These are phyloP conservation scores for Ooceraea biroi DNA, from an alignment of 1,140 invertebrate species.

Conservation along the genomic window DNA sequence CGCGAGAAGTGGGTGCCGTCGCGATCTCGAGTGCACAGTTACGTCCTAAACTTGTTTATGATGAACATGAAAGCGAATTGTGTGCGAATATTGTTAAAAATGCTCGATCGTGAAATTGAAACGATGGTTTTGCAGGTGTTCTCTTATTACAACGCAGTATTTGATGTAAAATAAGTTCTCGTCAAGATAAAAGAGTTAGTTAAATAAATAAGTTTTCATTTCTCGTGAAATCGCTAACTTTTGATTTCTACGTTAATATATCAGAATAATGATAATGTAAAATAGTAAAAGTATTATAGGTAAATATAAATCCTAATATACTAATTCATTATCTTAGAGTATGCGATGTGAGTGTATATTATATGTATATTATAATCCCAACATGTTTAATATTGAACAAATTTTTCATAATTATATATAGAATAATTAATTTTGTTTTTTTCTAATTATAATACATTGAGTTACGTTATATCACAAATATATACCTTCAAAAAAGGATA, in stretches of 20 bases:
- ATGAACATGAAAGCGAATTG: not conserved
- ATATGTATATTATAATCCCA: not conserved
- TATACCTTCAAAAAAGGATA: not conserved
- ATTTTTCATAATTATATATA: slow-evolving; percentile 3
- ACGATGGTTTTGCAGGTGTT: not conserved
- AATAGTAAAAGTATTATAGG: not conserved
- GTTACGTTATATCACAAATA: not conserved
- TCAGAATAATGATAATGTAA: slow-evolving; percentile 3
- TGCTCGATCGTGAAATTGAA: not conserved
- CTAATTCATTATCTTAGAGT: slow-evolving; percentile 1
- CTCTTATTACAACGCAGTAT: not conserved
- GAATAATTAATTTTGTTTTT: slow-evolving; percentile 2
- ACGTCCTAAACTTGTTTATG: slow-evolving; percentile 3
- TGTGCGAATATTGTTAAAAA: not conserved
- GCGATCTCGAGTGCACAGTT: not conserved
- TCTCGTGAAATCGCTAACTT: not conserved
- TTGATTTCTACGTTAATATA: not conserved
- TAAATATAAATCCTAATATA: not conserved
- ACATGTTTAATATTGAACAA: not conserved
- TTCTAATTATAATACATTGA: not conserved
- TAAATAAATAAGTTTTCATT: not conserved
- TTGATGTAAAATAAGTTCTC: not conserved
- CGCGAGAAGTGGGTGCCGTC: slow-evolving; percentile 14
- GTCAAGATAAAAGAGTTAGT: not conserved
- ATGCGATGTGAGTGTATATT: too few species aligned